phyloP scores from a whole-genome alignment of 2,888 invertebrate species.

The Zaprionus lineosus region DNA sequence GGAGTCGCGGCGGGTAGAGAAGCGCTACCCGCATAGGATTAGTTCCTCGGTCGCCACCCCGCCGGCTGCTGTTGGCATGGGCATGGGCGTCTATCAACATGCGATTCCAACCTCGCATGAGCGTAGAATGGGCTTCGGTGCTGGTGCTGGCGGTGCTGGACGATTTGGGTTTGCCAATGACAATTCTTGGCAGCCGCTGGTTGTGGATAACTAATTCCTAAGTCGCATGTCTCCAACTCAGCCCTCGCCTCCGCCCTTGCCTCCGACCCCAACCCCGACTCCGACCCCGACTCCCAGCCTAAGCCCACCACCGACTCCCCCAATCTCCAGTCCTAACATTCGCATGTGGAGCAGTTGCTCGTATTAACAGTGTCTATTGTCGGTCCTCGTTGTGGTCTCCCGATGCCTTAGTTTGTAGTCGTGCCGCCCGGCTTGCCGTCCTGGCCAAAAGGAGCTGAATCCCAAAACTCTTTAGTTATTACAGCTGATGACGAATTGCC shows the following conservation, averaged over 20 bases:
- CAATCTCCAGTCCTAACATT: slow-evolving; percentile 33
- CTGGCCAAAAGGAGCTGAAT: slow-evolving; percentile 22
- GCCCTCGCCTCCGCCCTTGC: background rate
- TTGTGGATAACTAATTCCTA: slow-evolving; percentile 61
- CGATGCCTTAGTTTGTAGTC: slow-evolving; percentile 41
- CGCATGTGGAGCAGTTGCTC: slow-evolving; percentile 1
- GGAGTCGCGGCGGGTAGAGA: slow-evolving; percentile 46
- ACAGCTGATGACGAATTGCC: slow-evolving; percentile 41
- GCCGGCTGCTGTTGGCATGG: slow-evolving; percentile 19
- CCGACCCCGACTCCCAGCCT: background rate
- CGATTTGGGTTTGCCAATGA: slow-evolving; percentile 50
- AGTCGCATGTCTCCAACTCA: slow-evolving; percentile 48
- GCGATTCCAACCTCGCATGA: slow-evolving; percentile 59
- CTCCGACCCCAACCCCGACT: background rate
- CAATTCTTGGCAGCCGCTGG: slow-evolving; percentile 79
- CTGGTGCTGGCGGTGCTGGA: slow-evolving; percentile 48
- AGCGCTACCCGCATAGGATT: slow-evolving; percentile 33
- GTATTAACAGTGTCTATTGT: slow-evolving; percentile 42
- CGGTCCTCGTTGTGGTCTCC: slow-evolving; percentile 27
- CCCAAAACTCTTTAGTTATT: slow-evolving; percentile 41
- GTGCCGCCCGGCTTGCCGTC: slow-evolving; percentile 39
- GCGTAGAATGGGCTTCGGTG: slow-evolving; percentile 74
- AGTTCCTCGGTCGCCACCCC: slow-evolving; percentile 15
- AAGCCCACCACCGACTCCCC: background rate
- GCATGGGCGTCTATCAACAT: slow-evolving; percentile 45